Base-by-base conservation (phyloP, 2,113 vertebrate species). In the Calonectris borealis region DNA sequence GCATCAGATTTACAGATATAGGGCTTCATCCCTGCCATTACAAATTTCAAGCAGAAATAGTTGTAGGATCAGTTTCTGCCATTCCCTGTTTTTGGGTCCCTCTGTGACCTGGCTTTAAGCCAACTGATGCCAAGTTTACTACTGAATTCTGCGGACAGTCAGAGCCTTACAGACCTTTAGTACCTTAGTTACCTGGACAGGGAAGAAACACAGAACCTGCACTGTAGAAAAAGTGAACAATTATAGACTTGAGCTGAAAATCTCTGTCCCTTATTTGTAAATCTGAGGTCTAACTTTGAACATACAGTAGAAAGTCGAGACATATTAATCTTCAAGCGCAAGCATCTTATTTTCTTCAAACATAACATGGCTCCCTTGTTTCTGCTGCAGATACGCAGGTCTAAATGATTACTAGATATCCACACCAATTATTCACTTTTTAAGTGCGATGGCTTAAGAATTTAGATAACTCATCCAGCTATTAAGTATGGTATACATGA, bases 261-360 rank as follows among this genome's bases (percentile, higher is more conserved):
- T 6, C 16, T 34, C 40, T n/a, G 40, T 6, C 16, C 54, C 26
- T 3, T 22, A 19, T 42, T 54, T 14, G 61, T 61, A 84, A 40
- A 8, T 2, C 31, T 65, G 29, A 80, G 52, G 25, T 42, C 58
- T 11, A 2, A 4, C 26, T 19, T 18, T 38, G 55, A 78, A 66
- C 17, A 5, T 1, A 22, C 3, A n/a, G 6, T 5, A 57, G 6
- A 34, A 66, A 75, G 21, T 0, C 11, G 4, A 66, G 38, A 69
- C 25, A 10, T 16, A n/a, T 3, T 19, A 0, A 61, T 31, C 78
- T n/a, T 16, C n/a, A 70, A 24, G 22, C 5, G 7, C 68, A n/a
- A 65, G 24, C n/a, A 83, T 6, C 26, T 58, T 2, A 2, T 10
- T 60, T 49, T n/a, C 10, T 24, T 70, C 49, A 38, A 60, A 64